Base-by-base conservation (phyloP, 1,140 invertebrate species). In the Coptotermes formosanus region DNA sequence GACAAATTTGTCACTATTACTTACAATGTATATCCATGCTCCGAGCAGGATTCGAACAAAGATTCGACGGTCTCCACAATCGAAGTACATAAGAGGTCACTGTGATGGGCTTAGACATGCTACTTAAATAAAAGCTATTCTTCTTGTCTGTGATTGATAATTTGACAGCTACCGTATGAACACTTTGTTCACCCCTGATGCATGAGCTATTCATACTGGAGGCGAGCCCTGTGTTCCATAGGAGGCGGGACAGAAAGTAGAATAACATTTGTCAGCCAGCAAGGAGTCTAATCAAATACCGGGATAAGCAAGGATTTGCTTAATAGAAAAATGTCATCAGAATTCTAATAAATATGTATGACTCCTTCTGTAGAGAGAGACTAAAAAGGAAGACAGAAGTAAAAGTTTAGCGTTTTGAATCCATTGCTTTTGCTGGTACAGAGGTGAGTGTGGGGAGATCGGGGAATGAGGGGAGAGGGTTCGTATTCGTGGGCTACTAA, bases 281-380 rank as follows among this genome's bases (percentile, higher is more conserved):
- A 75, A 8, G n/a, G n/a, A 9, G 64, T 75, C 25, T 75, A 75
- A 75, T 75, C 64, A 75, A 75, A 75, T n/a, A 30, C 64, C 64
- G n/a, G 64, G 64, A 75, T 75, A 75, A 75, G 64, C n/a, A 14
- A 75, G 64, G 64, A 75, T 75, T 75, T 75, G 64, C 64, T 75
- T 75, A 75, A 75, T 75, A 75, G 64, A 75, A 75, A 75, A 75
- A 75, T 75, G 25, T 75, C 64, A 75, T 75, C 64, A 75, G 64
- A 75, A 30, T 75, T 75, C 64, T 75, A 75, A 75, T 75, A 75
- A 75, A 75, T 75, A 75, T 75, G n/a, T 75, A 75, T 75, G 64
- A 75, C 30, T 75, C 64, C n/a, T 75, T 75, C 64, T 75, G 25
- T n/a, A 30, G 25, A 48, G 14, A 64, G 59, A 59, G 59, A 19